Base-by-base conservation (phyloP, 2,888 invertebrate genomes). In the Synanthedon andrenaeformis region DNA sequence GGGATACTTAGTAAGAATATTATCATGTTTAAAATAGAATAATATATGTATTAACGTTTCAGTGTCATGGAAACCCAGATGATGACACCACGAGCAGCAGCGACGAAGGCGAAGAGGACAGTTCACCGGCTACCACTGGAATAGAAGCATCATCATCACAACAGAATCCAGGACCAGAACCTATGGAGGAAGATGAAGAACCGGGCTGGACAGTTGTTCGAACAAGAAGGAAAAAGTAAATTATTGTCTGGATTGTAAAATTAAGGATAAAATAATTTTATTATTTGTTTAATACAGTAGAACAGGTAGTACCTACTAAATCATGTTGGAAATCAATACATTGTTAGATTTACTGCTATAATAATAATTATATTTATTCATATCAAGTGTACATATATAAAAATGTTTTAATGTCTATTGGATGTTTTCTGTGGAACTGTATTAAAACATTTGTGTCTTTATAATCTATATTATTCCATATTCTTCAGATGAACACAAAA, bases 171-270 rank as follows among this genome's bases (percentile, higher is more conserved):
- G 59, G 59, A 35, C 55, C 59, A 53, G 70, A 67, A 1, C 66
- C 72, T 10, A 80, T 83, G 61, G 79, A 81, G 0, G 82, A 84
- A 76, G 86, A 88, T 17, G 87, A 86, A 59, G 91, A 92, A 61
- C 89, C 90, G 0, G 92, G 91, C n/a, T 92, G 92, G 92, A 92
- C 91, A 12, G 88, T 90, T 53, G 91, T 92, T 0, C 82, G 86
- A 61, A 76, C 87, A 10, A 77, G 84, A 59, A 85, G 88, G 69
- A 83, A 83, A 80, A 85, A 89, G 82, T 88, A 76, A 74, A 61
- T 50, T 1, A 17, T 35, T 35, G 35, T 28, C 28, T 1, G 6
- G 5, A 28, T 45, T 45, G 12, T 45, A 13, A 45, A 12, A 35
- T 10, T 35, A 35, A 35, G 35, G 35, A 35, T 35, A 10, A 35